Conservation (phyloP, 2,797 vertebrate species). For the Myotis vivesi region DNA sequence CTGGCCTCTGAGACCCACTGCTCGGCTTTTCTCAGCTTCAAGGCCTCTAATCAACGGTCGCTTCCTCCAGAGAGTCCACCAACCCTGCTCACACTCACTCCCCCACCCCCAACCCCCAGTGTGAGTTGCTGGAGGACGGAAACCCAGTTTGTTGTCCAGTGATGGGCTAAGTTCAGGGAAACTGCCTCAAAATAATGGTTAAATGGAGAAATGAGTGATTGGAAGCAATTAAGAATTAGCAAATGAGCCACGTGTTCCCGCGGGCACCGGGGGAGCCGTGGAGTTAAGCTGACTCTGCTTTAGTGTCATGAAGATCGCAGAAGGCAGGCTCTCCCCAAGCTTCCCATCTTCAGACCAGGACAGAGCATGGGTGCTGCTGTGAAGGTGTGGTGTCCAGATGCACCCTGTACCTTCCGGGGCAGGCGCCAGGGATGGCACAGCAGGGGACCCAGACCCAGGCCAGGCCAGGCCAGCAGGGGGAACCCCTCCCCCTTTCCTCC, state of each 20-base stretch:
- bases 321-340: not conserved
- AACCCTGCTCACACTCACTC: not conserved
- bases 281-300: not conserved
- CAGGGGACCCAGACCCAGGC: not conserved
- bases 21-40: not conserved
- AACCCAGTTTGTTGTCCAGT: not conserved
- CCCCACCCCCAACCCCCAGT: too few relatives aligned
- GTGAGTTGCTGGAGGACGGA: not conserved
- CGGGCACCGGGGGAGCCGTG: not conserved
- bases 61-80: not conserved
- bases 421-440: not conserved
- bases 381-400: not conserved
- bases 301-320: not conserved
- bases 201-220: not conserved
- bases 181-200: not conserved
- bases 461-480: not conserved
- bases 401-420: rapidly evolving
- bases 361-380: not conserved
- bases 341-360: not conserved
- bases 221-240: not conserved
- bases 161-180: not conserved
- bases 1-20: not conserved
- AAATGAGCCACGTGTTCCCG: not conserved
- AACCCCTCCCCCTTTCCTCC: rapidly evolving
- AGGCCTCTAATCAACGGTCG: not conserved